Base-by-base conservation (phyloP, 2,888 invertebrate species). In the Apomyelois bistriatella region DNA sequence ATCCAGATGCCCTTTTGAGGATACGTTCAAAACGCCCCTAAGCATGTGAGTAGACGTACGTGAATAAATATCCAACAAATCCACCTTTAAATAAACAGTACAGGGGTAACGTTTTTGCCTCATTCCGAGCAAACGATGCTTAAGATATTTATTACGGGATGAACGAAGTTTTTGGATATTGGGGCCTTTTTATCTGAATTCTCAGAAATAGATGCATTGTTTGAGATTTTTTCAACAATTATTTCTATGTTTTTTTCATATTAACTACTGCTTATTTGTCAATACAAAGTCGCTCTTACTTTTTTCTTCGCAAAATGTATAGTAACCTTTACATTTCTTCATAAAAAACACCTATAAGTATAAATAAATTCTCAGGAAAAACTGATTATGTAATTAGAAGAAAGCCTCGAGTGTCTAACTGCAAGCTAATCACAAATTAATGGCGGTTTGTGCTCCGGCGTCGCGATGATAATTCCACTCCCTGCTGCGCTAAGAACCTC, bases 401-500 rank as follows among this genome's bases (percentile, higher is more conserved):
- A 82, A 79, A 81, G 81, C 79, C 77, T 73, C 68, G 78, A 81
- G 72, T 80, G 74, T 79, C 71, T 79, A 76, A 85, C 80, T 77
- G 81, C 76, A 76, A 79, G 83, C 88, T 89, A 90, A 89, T 89
- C 89, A 89, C 82, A 81, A 89, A 90, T 90, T 89, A 90, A 90
- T 89, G 88, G 79, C 78, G 69, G 76, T 82, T 85, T 85, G 86
- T 32, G 84, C 73, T 75, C 72, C 72, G 75, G 84, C 82, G 85
- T 85, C 84, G 84, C 79, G 77, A 85, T 87, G 86, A 89, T 87
- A 86, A 87, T 85, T 84, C 81, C 74, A 64, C 69, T 69, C 87
- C 85, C 88, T 79, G 85, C 86, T 80, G 90, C 78, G 89, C 85
- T 85, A 89, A 90, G 88, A 89, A 83, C 82, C 82, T 85, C 89